Evolutionary conservation across 2,113 vertebrate species (phyloP), one percentile per base, ranked within the genome.

Genomic region (Aix galericulata): DNA sequence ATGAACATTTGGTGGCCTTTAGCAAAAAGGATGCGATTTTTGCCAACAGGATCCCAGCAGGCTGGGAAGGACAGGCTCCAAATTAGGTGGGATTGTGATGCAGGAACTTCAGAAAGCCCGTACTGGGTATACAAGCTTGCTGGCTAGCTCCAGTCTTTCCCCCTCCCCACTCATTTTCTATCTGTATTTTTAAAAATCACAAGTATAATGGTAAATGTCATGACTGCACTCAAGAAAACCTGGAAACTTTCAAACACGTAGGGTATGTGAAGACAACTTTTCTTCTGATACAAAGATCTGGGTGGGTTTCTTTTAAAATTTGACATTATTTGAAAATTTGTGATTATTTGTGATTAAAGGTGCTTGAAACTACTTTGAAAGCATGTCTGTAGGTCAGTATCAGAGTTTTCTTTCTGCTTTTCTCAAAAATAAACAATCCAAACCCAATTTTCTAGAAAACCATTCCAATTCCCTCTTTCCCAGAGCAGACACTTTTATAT

Each of bases 1-100:
- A 96, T 90, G 96, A 97, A 97, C 97, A 97, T 97, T 97, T 97
- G 97, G 97, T 97, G 96, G 96, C 96, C 97, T 97, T 97, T 97
- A 95, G 93, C 94, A 91, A 83, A 88, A 96, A 79, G 4, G 2
- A 96, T 82, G 88, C 1, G 21, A 72, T 93, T 96, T 84, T 93
- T 97, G 96, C 97, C 97, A 97, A 95, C 11, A 59, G 76, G 90
- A 91, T 96, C 97, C 93, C 96, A 95, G 94, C 87, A 96, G 96
- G 89, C 93, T 5, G 21, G 77, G 86, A 94, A 95, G 88, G 79
- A 96, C 71, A 38, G 88, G 86, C 77, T 96, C 96, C 96, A 96
- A 93, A 96, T 94, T 68, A 95, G 94, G 89, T 95, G 90, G 93
- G 87, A 96, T 82, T 93, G 91, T 90, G 93, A 84, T 90, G 86